Conservation (phyloP, 1,140 invertebrate genomes). For the Coelopa frigida region DNA sequence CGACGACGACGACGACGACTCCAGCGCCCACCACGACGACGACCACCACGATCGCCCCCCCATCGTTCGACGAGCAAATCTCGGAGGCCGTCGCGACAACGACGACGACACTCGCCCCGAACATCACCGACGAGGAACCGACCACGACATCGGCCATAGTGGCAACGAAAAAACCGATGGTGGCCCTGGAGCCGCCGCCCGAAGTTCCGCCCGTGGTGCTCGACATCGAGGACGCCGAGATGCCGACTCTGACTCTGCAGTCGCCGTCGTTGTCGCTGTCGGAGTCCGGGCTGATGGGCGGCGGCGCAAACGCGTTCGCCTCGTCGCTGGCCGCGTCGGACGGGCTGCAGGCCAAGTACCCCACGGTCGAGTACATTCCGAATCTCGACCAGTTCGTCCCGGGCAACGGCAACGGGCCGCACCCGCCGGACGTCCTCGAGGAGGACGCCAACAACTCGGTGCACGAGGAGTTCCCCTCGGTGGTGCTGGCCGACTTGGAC, state of each 20-base stretch:
- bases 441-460: conserved; percentile 40
- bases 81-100: background rate
- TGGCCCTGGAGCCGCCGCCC: background rate
- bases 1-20: conserved; percentile 17
- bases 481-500: conserved; percentile 19
- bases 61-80: background rate
- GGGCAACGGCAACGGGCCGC: conserved; percentile 2
- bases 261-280: no score
- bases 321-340: background rate
- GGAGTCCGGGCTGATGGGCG: no score
- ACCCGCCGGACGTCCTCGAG: conserved; percentile 20
- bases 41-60: conserved; percentile 4
- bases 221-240: conserved; percentile 26
- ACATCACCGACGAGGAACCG: conserved; percentile 3
- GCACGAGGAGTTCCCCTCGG: conserved; percentile 33
- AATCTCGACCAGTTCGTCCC: conserved; percentile 21
- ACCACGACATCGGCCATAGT: background rate
- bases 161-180: background rate
- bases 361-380: conserved; percentile 38
- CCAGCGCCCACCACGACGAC: conserved; percentile 11
- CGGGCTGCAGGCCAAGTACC: conserved; percentile 36
- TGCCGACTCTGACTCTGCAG: background rate
- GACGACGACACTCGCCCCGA: conserved; percentile 2
- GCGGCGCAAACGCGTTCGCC: no score
- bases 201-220: conserved; percentile 31